Conservation (phyloP, 2,113 vertebrate species). For the Ranitomeya imitator region DNA sequence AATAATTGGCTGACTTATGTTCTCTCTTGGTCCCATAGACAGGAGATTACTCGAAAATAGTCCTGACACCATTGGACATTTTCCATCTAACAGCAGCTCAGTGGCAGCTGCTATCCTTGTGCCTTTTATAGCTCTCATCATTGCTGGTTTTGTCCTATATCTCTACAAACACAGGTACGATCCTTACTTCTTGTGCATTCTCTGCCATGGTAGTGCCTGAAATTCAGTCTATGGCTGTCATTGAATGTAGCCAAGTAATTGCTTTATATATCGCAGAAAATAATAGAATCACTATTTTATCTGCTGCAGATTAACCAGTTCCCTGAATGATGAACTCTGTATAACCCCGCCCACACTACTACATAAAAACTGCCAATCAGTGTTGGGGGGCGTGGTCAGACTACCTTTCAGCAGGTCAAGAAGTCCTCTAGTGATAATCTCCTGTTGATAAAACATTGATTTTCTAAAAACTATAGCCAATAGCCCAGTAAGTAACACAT, state of each 20-base stretch:
- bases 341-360: no score
- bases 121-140: slow-evolving; percentile 99
- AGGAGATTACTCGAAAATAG: slow-evolving; percentile 78
- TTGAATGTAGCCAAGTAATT: not conserved
- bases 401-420: no score
- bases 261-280: not conserved
- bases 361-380: no score
- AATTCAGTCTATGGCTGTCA: not conserved
- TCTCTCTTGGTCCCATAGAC: slow-evolving; percentile 67
- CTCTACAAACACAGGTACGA: slow-evolving; percentile 98
- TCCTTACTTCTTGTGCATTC: not conserved
- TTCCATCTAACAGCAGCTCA: slow-evolving; percentile 97
- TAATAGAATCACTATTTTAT: not conserved
- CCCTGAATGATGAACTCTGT: no score
- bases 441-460: no score
- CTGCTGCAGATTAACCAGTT: no score
- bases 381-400: no score
- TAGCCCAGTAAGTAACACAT: no score
- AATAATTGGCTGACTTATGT: not conserved
- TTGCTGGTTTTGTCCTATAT: slow-evolving; percentile 97
- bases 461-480: no score
- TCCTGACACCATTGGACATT: slow-evolving; percentile 82
- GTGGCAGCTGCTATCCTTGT: slow-evolving; percentile 98
- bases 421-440: no score
- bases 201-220: not conserved